Evolutionary conservation across 2,888 invertebrate genomes (phyloP).

Genomic region (Philereme transversata): DNA sequence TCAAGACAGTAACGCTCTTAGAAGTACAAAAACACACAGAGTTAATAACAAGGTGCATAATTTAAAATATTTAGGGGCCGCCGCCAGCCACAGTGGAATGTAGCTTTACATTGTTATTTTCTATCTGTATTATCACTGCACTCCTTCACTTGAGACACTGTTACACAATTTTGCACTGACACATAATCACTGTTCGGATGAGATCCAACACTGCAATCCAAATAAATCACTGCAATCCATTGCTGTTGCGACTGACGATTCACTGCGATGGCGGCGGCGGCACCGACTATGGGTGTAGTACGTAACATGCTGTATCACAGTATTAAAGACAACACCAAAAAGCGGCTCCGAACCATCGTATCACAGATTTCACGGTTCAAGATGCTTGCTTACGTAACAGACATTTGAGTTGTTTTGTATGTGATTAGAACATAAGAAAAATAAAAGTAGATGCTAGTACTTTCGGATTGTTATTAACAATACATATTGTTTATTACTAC

Average conservation of each 20-base stretch:
- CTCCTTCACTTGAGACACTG: slow-evolving; percentile 63
- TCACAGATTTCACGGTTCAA: slow-evolving; percentile 20
- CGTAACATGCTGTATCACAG: slow-evolving; percentile 42
- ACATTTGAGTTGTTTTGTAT: too few relatives aligned
- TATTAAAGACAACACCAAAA: slow-evolving; percentile 39
- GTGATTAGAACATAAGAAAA: too few relatives aligned
- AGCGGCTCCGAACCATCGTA: slow-evolving; percentile 36
- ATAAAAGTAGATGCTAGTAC: too few relatives aligned
- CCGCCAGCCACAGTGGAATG: slow-evolving; percentile 67
- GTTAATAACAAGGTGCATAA: slow-evolving; percentile 72
- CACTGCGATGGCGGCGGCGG: slow-evolving; percentile 74
- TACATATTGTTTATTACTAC: slow-evolving; percentile 2
- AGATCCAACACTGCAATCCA: slow-evolving; percentile 80
- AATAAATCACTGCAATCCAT: slow-evolving; percentile 80
- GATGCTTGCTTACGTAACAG: background rate
- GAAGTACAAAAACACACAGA: slow-evolving; percentile 53
- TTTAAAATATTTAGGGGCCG: slow-evolving; percentile 63
- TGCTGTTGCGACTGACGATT: slow-evolving; percentile 39
- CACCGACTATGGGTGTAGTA: slow-evolving; percentile 45
- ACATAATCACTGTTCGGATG: slow-evolving; percentile 55
- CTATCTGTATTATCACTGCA: slow-evolving; percentile 57
- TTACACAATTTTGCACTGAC: slow-evolving; percentile 73
- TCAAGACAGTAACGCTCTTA: slow-evolving; percentile 19
- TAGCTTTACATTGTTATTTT: slow-evolving; percentile 19
- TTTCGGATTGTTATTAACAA: too few relatives aligned